Conservation (phyloP, 1,140 invertebrate species). For the Drosophila cardini region DNA sequence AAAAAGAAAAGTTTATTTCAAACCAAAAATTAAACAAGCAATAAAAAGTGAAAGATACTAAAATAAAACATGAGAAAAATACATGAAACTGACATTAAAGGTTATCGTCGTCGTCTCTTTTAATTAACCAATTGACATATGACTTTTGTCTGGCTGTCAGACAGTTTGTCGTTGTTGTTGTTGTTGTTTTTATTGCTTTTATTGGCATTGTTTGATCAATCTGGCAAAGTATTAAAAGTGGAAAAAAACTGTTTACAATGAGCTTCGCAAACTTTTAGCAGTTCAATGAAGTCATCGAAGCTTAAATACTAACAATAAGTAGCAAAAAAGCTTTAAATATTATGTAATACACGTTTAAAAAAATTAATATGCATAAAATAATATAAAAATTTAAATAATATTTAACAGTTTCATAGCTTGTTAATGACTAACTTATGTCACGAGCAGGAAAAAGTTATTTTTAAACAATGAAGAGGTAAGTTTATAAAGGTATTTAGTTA, state of each 20-base stretch:
- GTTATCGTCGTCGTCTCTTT: slow-evolving; percentile 65
- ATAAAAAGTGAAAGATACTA: slow-evolving; percentile 54
- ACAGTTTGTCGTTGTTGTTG: slow-evolving; percentile 30
- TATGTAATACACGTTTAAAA: slow-evolving; percentile 7
- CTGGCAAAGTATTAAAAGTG: slow-evolving; percentile 1
- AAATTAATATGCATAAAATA: background rate
- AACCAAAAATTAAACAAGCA: slow-evolving; percentile 13
- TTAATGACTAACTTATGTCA: background rate
- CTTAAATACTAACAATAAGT: slow-evolving; percentile 13
- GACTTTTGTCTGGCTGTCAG: slow-evolving; percentile 58
- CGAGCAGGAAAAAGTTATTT: background rate
- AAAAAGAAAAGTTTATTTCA: slow-evolving; percentile 31
- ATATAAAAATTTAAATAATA: background rate
- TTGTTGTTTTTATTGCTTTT: slow-evolving; percentile 28
- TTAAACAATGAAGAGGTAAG: background rate
- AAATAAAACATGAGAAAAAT: slow-evolving; percentile 44
- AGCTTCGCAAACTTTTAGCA: slow-evolving; percentile 11
- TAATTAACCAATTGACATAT: slow-evolving; percentile 80
- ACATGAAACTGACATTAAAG: slow-evolving; percentile 67
- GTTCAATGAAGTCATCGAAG: slow-evolving; percentile 18
- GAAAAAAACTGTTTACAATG: background rate
- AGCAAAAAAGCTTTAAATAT: slow-evolving; percentile 10
- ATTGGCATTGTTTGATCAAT: slow-evolving; percentile 40
- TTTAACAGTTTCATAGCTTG: background rate
- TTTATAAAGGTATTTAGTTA: no score